phyloP scores from a whole-genome alignment of 2,888 invertebrate genomes.

The Orchesellides sinensis region DNA sequence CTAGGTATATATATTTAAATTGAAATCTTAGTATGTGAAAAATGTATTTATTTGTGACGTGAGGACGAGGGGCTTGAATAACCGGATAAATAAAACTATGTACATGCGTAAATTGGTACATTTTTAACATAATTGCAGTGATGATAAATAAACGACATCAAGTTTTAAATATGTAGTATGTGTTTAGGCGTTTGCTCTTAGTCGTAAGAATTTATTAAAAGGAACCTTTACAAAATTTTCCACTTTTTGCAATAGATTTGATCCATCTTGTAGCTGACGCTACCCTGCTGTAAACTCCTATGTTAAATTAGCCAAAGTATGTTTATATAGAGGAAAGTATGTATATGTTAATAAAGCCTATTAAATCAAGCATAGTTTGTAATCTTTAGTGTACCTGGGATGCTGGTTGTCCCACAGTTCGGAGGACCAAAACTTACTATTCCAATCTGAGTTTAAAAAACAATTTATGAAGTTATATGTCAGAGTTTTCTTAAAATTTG shows the following conservation, averaged over 20 bases:
- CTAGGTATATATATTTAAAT: too few relatives aligned
- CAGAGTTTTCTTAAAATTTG: background rate
- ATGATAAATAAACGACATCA: too few relatives aligned
- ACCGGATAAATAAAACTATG: too few relatives aligned
- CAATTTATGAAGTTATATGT: background rate
- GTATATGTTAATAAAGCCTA: too few relatives aligned
- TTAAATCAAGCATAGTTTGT: background rate
- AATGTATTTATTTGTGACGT: too few relatives aligned
- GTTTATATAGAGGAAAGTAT: too few relatives aligned
- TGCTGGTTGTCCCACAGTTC: constrained; percentile 53
- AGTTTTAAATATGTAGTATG: too few relatives aligned
- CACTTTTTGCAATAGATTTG: constrained; percentile 65
- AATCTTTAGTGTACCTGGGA: constrained; percentile 27
- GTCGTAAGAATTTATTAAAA: constrained; percentile 49
- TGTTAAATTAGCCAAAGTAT: background rate
- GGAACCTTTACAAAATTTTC: constrained; percentile 63
- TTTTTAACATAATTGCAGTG: too few relatives aligned
- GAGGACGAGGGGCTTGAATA: too few relatives aligned
- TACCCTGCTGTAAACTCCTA: constrained; percentile 69
- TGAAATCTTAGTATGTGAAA: too few relatives aligned
- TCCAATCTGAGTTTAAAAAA: constrained; percentile 47
- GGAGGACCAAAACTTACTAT: constrained; percentile 67
- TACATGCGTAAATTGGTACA: too few relatives aligned
- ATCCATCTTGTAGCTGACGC: constrained; percentile 63
- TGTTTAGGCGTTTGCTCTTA: background rate